These are phyloP conservation scores for Hylia prasina DNA, from an alignment of 2,113 vertebrate genomes.

Conservation along the genomic window DNA sequence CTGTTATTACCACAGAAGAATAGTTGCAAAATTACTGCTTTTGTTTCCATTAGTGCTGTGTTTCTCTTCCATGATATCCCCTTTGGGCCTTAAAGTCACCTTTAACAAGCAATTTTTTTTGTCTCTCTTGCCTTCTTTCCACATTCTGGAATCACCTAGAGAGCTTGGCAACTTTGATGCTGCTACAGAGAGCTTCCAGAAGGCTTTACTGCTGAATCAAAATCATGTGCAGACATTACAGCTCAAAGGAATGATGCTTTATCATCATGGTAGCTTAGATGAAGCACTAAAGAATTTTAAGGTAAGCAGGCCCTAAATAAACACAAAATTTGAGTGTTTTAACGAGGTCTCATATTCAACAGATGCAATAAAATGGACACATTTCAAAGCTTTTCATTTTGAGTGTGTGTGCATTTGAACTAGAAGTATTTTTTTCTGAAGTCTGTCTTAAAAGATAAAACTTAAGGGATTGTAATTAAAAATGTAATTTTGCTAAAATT, in stretches of 20 bases:
- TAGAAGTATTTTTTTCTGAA: neutral
- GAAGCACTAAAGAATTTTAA: conserved; percentile 96
- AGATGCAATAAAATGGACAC: neutral
- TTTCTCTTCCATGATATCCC: neutral
- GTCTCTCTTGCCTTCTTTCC: neutral
- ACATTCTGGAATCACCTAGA: conserved; percentile 54
- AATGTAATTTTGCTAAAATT: neutral
- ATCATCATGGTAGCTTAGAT: conserved; percentile 92
- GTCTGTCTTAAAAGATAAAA: neutral
- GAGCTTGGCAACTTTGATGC: conserved; percentile 96
- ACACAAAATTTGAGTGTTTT: neutral
- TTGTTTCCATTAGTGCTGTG: neutral
- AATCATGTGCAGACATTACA: conserved; percentile 97
- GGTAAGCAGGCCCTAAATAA: conserved; percentile 65
- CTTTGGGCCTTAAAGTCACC: neutral
- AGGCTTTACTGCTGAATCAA: conserved; percentile 92
- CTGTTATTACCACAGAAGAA: neutral
- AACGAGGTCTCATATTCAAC: neutral
- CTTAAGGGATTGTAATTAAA: neutral
- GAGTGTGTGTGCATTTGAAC: neutral
- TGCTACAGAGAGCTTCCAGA: conserved; percentile 95
- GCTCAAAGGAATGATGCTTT: conserved; percentile 95
- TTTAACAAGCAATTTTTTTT: neutral
- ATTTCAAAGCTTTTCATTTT: neutral
- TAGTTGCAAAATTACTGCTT: neutral